A percentile compares a stretch with the other conserved stretches of the same genome.
Conservation (phyloP, 2,888 invertebrate species). For the Meiosimyza platycephala region DNA sequence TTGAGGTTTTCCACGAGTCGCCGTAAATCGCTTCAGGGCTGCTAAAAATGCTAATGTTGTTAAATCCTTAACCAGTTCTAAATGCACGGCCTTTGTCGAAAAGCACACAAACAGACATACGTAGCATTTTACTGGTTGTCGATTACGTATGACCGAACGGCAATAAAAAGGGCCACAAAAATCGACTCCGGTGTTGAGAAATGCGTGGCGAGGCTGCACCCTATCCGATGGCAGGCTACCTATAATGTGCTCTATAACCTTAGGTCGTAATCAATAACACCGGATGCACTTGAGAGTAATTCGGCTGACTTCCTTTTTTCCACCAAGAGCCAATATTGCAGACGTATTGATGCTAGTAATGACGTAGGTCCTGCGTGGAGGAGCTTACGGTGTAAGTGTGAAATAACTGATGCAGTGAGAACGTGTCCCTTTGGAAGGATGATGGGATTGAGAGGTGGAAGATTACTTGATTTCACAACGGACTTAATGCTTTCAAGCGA, state of each 20-base stretch:
- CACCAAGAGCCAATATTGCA: constrained; percentile 5
- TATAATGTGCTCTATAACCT: too few species aligned
- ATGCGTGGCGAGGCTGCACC: constrained; percentile 21
- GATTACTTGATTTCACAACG: too few species aligned
- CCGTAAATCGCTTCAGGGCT: constrained; percentile 21
- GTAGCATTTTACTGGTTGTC: constrained; percentile 38
- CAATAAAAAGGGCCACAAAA: constrained; percentile 42
- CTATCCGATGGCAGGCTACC: not conserved
- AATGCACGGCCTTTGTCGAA: constrained; percentile 38
- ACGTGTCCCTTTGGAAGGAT: too few species aligned
- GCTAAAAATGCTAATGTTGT: constrained; percentile 28
- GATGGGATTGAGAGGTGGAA: too few species aligned
- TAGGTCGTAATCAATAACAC: too few species aligned
- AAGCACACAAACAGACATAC: constrained; percentile 39
- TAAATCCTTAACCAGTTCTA: constrained; percentile 33
- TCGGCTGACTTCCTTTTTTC: not conserved
- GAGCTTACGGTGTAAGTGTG: too few species aligned
- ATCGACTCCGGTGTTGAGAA: constrained; percentile 36
- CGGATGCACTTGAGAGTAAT: too few species aligned
- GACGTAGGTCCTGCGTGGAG: not conserved
- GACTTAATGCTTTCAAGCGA: not conserved
- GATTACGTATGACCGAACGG: constrained; percentile 35
- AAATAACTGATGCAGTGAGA: too few species aligned
- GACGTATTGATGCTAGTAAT: not conserved
- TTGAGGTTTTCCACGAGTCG: too few species aligned